Evolutionary conservation across 2,888 invertebrate genomes (phyloP).

Genomic region (Parelbella ahira): DNA sequence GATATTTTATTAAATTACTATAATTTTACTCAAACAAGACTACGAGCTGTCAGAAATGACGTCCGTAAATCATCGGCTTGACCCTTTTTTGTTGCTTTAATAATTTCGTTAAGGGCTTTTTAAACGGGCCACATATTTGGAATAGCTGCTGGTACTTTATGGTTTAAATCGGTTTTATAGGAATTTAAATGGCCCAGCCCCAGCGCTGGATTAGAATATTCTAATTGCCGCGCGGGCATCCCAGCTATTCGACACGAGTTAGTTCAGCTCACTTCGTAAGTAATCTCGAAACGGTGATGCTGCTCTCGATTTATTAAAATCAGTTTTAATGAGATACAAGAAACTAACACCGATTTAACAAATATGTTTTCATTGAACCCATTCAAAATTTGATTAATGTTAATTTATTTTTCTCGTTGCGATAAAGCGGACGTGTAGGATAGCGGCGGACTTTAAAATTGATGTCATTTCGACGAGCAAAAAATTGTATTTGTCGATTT

Average conservation of each 20-base stretch:
- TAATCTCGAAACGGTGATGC: constrained; percentile 23
- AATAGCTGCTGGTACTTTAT: constrained; percentile 72
- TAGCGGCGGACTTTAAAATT: no score
- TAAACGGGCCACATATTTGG: constrained; percentile 71
- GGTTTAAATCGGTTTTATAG: constrained; percentile 60
- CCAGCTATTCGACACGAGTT: constrained; percentile 19
- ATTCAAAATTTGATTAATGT: background rate
- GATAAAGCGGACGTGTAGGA: no score
- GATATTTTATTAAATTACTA: constrained; percentile 77
- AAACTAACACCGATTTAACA: constrained; percentile 7
- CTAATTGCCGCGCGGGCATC: constrained; percentile 23
- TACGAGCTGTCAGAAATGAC: constrained; percentile 76
- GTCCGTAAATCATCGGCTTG: constrained; percentile 73
- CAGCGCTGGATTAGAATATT: constrained; percentile 55
- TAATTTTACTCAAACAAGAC: constrained; percentile 76
- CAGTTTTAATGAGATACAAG: constrained; percentile 20
- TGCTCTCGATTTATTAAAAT: constrained; percentile 20
- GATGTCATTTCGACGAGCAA: constrained; percentile 3
- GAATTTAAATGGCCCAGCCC: constrained; percentile 63
- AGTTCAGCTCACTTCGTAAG: constrained; percentile 13
- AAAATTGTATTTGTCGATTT: constrained; percentile 1
- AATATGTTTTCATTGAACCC: constrained; percentile 2
- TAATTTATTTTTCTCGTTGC: background rate
- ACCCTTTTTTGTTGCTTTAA: constrained; percentile 70
- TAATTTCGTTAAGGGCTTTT: constrained; percentile 77